Evolutionary conservation across 2,797 vertebrate species (phyloP), one percentile per base, ranked within the genome.

Genomic region (Phoxinus dragarum): DNA sequence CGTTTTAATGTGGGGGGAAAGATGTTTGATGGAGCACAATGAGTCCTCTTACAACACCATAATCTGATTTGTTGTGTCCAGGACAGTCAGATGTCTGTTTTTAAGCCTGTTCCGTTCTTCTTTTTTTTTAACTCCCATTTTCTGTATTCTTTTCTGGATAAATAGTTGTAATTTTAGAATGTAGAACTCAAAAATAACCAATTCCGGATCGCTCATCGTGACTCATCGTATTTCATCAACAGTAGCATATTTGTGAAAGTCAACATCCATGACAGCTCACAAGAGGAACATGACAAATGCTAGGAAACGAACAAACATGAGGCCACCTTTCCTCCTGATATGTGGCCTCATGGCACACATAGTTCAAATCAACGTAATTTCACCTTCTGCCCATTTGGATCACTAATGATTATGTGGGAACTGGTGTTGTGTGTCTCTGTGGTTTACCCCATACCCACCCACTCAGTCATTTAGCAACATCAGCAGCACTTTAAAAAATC

Each of bases 21-120:
- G 71, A 89, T 84, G 87, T 74, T 69, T 84, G 81, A 89, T 68
- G 71, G 59, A 77, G 31, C n/a, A 82, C 80, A 81, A 73, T 66
- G 85, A 78, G 80, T 83, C 66, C 10, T 67, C 64, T 73, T 78
- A 75, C 36, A 78, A 81, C 64, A 61, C 59, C 74, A 66, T 81
- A 87, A 84, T 82, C n/a, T 31, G 73, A 84, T 89, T 88, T 80
- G 61, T 66, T 38, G 16, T 64, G 56, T 64, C 56, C 84, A 80
- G 84, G 67, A 38, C 74, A 47, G 54, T 64, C 77, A 47, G 23
- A 72, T 73, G 52, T 71, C 52, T 79, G 66, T 78, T 78, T 42
- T 71, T 78, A 38, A 42, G n/a, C 52, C 17, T 38, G 59, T 42
- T 76, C 34, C 68, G 61, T 54, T 69, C n/a, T 69, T 69, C 21